Conservation (phyloP, 2,888 invertebrate species). For the Tuberolachnus salignus region DNA sequence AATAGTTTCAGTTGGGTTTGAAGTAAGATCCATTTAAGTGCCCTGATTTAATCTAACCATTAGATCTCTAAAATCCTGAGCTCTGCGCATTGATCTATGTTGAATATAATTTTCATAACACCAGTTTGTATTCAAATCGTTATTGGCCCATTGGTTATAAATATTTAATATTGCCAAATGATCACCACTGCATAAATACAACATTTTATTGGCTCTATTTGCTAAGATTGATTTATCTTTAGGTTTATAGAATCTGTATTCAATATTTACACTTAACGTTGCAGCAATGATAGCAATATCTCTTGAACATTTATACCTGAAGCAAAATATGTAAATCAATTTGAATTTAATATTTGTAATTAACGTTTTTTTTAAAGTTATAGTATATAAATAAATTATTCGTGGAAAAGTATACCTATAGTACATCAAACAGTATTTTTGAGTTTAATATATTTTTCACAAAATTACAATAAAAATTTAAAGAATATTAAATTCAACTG, state of each 20-base stretch:
- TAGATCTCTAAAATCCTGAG: constrained; percentile 95
- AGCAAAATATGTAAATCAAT: constrained; percentile 59
- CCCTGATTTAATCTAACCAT: too few species aligned
- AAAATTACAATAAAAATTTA: too few species aligned
- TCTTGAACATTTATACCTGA: constrained; percentile 95
- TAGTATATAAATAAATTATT: too few species aligned
- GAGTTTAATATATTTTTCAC: too few species aligned
- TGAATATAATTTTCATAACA: constrained; percentile 99
- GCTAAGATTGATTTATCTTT: constrained; percentile 99
- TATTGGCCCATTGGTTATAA: constrained; percentile 96
- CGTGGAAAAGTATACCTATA: too few species aligned
- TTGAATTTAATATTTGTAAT: not conserved
- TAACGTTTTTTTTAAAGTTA: not conserved
- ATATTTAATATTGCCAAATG: constrained; percentile 95
- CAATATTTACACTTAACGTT: constrained; percentile 97
- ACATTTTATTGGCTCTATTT: constrained; percentile 94
- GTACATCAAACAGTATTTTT: too few species aligned
- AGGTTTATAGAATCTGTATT: constrained; percentile 97
- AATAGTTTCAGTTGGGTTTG: constrained; percentile 80
- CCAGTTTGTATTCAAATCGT: constrained; percentile 96
- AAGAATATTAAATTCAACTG: too few species aligned
- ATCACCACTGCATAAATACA: constrained; percentile 91
- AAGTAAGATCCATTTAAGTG: constrained; percentile 94
- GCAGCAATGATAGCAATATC: constrained; percentile 95
- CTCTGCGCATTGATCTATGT: constrained; percentile 90